Base-by-base conservation (phyloP, 2,888 invertebrate genomes). In the Heliconius erato region DNA sequence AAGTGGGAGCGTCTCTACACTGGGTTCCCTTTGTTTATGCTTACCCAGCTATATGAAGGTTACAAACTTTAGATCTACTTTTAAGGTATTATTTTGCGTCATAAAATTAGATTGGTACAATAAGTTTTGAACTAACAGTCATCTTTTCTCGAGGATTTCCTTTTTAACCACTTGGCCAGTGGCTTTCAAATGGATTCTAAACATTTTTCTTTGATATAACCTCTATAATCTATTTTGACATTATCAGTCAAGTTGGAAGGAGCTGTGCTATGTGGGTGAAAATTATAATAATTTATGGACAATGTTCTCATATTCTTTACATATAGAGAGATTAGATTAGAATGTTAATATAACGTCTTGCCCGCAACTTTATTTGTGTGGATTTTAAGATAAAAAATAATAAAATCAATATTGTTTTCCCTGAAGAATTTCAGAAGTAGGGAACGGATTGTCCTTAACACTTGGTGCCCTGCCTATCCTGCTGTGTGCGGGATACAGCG, bases 241-340 rank as follows among this genome's bases (percentile, higher is more conserved):
- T 76, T 63, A 76, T 63, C 35, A 35, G 35, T 76, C 63, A 35
- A 76, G n/a, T 35, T 32, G n/a, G 26, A 40, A 76, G 59, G 35
- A 59, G 35, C n/a, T 63, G 63, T 63, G 59, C 19, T 76, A 35
- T 76, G 35, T 35, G 76, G 63, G 63, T 63, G 14, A 14, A 74
- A 63, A 76, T 76, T 76, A 63, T 59, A 35, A 76, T 76, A 76
- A 76, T 76, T 63, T 76, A 16, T 35, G 40, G 16, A 63, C 40
- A 76, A 63, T 76, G n/a, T 63, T 35, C 35, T 40, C 59, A 63
- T 40, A 76, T 76, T 63, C n/a, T 74, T 74, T n/a, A 23, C 63
- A 63, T 76, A 35, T 12, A 26, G n/a, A 35, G 35, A n/a, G 35
- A 63, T 63, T 59, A 63, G 16, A 63, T 74, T 32, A 23, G 12